phyloP scores from a whole-genome alignment of 2,888 invertebrate species.

The Hedya salicella region DNA sequence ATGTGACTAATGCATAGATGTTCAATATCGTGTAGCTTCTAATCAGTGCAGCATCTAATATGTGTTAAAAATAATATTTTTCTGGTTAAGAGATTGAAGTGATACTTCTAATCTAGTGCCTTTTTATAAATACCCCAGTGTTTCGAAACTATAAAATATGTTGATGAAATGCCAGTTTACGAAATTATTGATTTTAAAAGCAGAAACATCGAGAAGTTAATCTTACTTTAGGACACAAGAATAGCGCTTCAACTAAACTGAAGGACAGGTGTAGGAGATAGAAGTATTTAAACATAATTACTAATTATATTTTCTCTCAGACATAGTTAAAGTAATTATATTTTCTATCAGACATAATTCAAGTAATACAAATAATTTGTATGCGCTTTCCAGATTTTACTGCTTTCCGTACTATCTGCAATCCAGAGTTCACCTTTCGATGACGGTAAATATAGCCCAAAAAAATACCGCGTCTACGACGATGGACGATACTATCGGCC shows the following conservation, averaged over 20 bases:
- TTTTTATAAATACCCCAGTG: too few species aligned
- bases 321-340: not conserved
- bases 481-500: constrained; percentile 78
- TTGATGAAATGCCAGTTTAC: too few species aligned
- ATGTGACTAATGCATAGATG: not conserved
- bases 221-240: too few species aligned
- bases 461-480: constrained; percentile 64
- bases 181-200: too few species aligned
- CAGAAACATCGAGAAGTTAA: too few species aligned
- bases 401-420: constrained; percentile 57
- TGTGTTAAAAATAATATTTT: not conserved
- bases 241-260: too few species aligned
- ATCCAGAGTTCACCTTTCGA: constrained; percentile 62
- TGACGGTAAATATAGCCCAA: constrained; percentile 68
- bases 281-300: too few species aligned
- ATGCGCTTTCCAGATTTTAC: constrained; percentile 61
- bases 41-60: not conserved
- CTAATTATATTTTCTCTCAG: too few species aligned
- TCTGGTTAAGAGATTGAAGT: not conserved
- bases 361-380: not conserved
- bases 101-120: too few species aligned
- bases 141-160: too few species aligned
- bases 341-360: not conserved
- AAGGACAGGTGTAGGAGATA: too few species aligned
- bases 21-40: not conserved